A percentile compares a stretch with the other conserved stretches of the same genome.
These are phyloP conservation scores for Drosophila neotestacea DNA, from an alignment of 2,888 invertebrate genomes.

Conservation along the genomic window DNA sequence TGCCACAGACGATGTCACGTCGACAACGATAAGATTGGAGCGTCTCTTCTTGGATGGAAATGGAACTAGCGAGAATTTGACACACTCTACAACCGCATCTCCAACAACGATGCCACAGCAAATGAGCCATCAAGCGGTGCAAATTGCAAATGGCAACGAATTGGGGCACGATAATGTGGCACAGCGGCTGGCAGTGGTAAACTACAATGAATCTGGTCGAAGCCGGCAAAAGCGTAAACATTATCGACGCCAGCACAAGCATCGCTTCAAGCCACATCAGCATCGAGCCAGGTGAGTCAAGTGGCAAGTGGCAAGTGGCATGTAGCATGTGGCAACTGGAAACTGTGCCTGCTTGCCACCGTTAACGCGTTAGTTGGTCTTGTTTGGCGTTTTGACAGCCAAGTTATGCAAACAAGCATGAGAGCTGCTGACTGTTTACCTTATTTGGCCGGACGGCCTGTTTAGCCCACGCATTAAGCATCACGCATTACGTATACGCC, in stretches of 20 bases:
- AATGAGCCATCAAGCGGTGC: constrained; percentile 39
- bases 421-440: not conserved
- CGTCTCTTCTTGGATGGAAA: constrained; percentile 45
- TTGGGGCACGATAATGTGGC: constrained; percentile 9
- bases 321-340: constrained; percentile 9
- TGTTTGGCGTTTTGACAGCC: constrained; percentile 51
- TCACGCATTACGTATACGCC: constrained; percentile 35
- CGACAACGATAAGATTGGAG: constrained; percentile 52
- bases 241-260: constrained; percentile 69
- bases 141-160: constrained; percentile 29
- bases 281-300: constrained; percentile 68
- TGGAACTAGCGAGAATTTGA: constrained; percentile 13
- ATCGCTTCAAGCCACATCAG: constrained; percentile 72
- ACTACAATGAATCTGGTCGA: constrained; percentile 4
- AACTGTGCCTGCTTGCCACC: not conserved
- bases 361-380: constrained; percentile 25
- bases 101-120: constrained; percentile 28
- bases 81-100: not conserved
- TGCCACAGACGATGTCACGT: constrained; percentile 16
- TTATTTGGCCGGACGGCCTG: not conserved
- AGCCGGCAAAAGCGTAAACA: constrained; percentile 67
- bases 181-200: not conserved
- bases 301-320: constrained; percentile 17
- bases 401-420: constrained; percentile 36
- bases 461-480: constrained; percentile 11